Evolutionary conservation across 2,888 invertebrate species (phyloP).

Genomic region (Agriopis aurantiaria): DNA sequence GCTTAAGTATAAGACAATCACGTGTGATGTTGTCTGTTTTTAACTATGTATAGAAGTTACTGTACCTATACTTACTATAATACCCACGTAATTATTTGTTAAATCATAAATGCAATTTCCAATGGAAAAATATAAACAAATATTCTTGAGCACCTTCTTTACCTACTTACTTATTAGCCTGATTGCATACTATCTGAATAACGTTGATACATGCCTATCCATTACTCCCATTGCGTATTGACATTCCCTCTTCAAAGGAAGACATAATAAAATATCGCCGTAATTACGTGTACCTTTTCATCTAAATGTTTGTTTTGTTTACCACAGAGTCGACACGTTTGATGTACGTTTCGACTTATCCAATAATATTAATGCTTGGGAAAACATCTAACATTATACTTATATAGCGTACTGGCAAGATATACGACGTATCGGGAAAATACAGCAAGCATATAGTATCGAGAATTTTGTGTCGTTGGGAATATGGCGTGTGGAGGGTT

Average conservation of each 20-base stretch:
- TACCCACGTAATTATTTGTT: too few relatives aligned
- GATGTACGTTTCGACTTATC: slow-evolving; percentile 79
- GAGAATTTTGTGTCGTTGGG: neutral
- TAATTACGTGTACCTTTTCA: slow-evolving; percentile 71
- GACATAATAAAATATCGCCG: slow-evolving; percentile 58
- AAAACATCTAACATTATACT: slow-evolving; percentile 22
- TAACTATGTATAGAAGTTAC: too few relatives aligned
- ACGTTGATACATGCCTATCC: slow-evolving; percentile 29
- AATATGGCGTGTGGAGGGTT: slow-evolving; percentile 1
- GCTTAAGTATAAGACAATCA: too few relatives aligned
- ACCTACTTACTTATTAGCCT: slow-evolving; percentile 18
- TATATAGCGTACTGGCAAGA: slow-evolving; percentile 8
- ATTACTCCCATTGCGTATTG: slow-evolving; percentile 41
- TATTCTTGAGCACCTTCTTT: neutral
- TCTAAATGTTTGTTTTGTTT: slow-evolving; percentile 71
- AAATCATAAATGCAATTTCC: too few relatives aligned
- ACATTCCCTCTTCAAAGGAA: slow-evolving; percentile 39
- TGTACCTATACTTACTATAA: too few relatives aligned
- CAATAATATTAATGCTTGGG: slow-evolving; percentile 78
- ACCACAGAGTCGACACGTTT: slow-evolving; percentile 59
- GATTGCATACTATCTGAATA: slow-evolving; percentile 25
- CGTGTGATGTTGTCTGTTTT: too few relatives aligned
- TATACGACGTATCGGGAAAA: neutral
- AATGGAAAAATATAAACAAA: too few relatives aligned
- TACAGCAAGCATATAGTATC: neutral